phyloP scores from a whole-genome alignment of 2,888 invertebrate genomes.

The Mesorhabditis belari region DNA sequence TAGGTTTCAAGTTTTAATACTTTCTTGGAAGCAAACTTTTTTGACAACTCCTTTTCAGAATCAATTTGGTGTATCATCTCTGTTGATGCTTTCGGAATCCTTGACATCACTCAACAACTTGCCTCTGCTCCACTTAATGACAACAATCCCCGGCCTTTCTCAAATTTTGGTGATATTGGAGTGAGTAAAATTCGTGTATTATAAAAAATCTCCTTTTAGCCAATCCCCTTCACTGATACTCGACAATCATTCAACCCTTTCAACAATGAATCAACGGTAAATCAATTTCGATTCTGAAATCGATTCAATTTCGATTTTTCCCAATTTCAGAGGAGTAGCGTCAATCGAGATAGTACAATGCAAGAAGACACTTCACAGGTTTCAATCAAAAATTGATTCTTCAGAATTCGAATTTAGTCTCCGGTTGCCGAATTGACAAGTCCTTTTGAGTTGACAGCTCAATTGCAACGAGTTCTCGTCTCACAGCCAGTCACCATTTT shows the following conservation, averaged over 20 bases:
- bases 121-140: slow-evolving; percentile 35
- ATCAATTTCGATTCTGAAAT: not conserved
- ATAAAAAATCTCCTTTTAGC: no score
- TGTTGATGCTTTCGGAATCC: slow-evolving; percentile 73
- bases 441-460: not conserved
- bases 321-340: not conserved
- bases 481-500: not conserved
- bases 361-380: not conserved
- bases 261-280: not conserved
- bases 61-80: slow-evolving; percentile 74
- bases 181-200: not conserved
- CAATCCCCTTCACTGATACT: no score
- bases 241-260: not conserved
- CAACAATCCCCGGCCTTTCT: not conserved
- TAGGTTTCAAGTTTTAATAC: not conserved
- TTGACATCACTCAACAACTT: slow-evolving; percentile 74
- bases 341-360: not conserved
- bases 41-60: slow-evolving; percentile 59
- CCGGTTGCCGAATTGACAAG: not conserved
- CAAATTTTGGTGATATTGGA: not conserved
- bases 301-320: not conserved
- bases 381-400: not conserved
- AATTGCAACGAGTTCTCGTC: not conserved
- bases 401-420: not conserved
- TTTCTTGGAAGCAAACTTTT: not conserved